Evolutionary conservation across 92 coral and sea anemone genomes (phyloP), one percentile per base, ranked within the genome.

Genomic region (Phenganax subtilis): DNA sequence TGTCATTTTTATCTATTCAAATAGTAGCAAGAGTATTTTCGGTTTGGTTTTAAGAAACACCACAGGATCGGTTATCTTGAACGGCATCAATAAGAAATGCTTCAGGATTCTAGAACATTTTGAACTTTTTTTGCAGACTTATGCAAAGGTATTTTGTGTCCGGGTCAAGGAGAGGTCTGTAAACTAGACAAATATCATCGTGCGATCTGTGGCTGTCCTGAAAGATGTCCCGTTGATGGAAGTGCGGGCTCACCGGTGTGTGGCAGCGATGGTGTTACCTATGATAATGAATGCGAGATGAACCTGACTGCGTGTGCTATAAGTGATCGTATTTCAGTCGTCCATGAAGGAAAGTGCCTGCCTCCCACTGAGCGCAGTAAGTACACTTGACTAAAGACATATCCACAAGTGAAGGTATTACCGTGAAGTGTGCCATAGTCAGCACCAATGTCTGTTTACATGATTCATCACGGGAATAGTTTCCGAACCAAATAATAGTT

Each of bases 291-390:
- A 60, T 94, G 98, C 71, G 88, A 88, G 55, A 87, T 94, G 90
- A 84, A 94, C 81, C 70, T 90, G 87, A 94, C 94, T 0, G 91
- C 98, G 8, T 94, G 98, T 85, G 93, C 80, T 1, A 86, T 91
- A 1, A 91, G 94, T 17, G 83, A 67, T 17, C 57, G 62, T 69
- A 91, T 93, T 60, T 75, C 44, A 57, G 87, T 92, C 55, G 92
- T 68, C 3, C 82, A 91, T 59, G 67, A 20, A 8, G 97, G 97
- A 29, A 67, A 20, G 8, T 94, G 98, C 29, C 54, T 68, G 20
- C 53, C 73, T 12, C 73, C 73, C 3, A 68, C 73, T 3, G 53
- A 30, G 54, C 31, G 47, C 17, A 37, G 73, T 68, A 68, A 68
- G 73, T 68, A 30, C 30, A 37, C 73, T 30, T 53, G 47, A 53